phyloP scores from a whole-genome alignment of 53 echinoderm and acorn worm species.

The Arbacia lixula region DNA sequence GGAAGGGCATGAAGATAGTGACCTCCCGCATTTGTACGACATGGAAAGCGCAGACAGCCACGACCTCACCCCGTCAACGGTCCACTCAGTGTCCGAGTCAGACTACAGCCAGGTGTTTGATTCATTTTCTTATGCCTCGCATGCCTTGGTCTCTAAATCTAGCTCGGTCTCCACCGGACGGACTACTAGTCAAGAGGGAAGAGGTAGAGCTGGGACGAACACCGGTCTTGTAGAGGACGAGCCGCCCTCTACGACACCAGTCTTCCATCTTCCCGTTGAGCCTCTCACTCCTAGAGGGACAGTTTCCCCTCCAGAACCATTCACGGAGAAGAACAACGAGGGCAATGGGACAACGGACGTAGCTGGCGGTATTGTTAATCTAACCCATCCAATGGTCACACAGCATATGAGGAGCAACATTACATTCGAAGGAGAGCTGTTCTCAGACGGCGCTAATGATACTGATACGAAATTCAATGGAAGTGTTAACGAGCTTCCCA shows the following conservation, averaged over 20 bases:
- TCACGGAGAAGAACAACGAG: no score
- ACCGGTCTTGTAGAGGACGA: background rate
- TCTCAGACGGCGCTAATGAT: no score
- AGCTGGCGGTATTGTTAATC: no score
- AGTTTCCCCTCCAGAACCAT: background rate
- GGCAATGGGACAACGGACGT: no score
- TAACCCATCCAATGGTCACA: no score
- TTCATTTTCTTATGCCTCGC: conserved; percentile 8
- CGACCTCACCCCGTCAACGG: no score
- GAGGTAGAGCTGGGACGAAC: background rate
- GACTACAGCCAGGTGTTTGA: conserved; percentile 19
- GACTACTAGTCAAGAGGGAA: background rate
- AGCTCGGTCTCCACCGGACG: background rate
- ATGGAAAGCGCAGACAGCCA: background rate
- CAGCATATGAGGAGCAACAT: no score
- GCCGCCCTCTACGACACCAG: background rate
- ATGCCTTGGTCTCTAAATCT: background rate
- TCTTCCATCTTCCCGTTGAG: background rate
- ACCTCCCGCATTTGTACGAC: background rate
- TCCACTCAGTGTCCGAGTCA: conserved; percentile 13
- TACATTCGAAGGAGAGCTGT: no score
- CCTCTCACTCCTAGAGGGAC: conserved; percentile 26
- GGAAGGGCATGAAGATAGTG: conserved; percentile 14
- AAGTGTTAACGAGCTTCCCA: conserved; percentile 31
- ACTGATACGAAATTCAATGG: background rate